phyloP scores from a whole-genome alignment of 2,113 vertebrate species.

The Actenoides lindsayi region DNA sequence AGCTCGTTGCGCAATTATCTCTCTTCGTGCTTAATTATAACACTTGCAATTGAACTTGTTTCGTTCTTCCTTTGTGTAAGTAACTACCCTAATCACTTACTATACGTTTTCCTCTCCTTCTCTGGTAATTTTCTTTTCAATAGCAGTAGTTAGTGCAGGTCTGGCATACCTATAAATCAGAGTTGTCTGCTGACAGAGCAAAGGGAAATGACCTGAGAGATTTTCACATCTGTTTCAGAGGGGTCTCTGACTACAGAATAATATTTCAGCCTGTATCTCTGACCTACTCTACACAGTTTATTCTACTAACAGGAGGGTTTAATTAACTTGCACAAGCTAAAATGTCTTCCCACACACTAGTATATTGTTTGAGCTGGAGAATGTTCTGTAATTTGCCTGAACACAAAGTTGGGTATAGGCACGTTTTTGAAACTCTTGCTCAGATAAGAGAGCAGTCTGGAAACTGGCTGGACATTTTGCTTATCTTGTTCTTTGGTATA shows the following conservation, averaged over 20 bases:
- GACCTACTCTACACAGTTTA: neutral
- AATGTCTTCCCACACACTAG: neutral
- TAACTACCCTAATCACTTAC: neutral
- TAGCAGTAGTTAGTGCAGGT: neutral
- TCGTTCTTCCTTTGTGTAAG: neutral
- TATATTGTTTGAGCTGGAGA: neutral
- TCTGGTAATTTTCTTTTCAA: neutral
- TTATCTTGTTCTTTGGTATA: neutral
- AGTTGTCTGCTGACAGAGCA: neutral
- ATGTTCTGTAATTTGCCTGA: neutral
- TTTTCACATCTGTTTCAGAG: neutral
- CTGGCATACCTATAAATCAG: neutral
- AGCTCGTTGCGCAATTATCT: neutral
- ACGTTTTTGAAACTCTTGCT: neutral
- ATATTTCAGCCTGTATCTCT: neutral
- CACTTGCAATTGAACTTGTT: neutral
- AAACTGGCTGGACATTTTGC: neutral
- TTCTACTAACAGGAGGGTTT: neutral
- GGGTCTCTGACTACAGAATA: neutral
- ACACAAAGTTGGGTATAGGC: neutral
- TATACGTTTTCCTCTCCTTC: neutral
- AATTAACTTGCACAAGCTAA: neutral
- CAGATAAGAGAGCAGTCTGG: neutral
- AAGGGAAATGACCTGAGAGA: neutral
- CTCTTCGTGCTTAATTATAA: neutral